Base-by-base conservation (phyloP, 2,113 vertebrate genomes). In the Trichomycterus rosablanca region DNA sequence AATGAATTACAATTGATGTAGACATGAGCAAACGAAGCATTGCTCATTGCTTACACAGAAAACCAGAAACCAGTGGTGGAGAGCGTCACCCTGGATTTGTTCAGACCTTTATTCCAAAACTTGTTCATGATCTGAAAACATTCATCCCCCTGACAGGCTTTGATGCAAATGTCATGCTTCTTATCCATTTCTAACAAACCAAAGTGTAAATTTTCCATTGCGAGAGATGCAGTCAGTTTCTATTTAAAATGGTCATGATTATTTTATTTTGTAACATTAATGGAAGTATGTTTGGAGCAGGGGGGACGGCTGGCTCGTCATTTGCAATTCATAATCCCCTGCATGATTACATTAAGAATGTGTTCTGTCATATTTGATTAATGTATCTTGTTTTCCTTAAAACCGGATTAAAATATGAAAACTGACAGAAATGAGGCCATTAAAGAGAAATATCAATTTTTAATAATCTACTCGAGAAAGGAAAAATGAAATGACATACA, bases 321-420 rank as follows among this genome's bases (percentile, higher is more conserved):
- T 97, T 95, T 95, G 92, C 91, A 93, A 95, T 94, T 95, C 93
- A 92, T 94, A 93, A 91, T 93, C 88, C 89, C 83, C 78, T 84
- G 86, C 78, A 82, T 92, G 92, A 93, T 92, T 90, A 93, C 92
- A 93, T 94, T 95, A 97, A 90, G 90, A 89, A 90, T 83, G 82
- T 89, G 89, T 90, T 92, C 92, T 93, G 93, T 97, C 94, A 92
- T 89, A 87, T 85, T 85, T 93, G 91, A 97, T 97, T 92, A 95
- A 96, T 94, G 92, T 84, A 73, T 86, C 81, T 80, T 93, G 91
- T 94, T 94, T 95, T 94, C 84, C 67, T 83, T 89, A 90, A 92
- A 95, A 93, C 89, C 83, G 76, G 74, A 89, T 84, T 88, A 85
- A 85, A 85, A 89, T 92, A 91, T 95, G 86, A 82, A 86, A 91